Percentiles rank a stretch among this genome's conserved stretches.
These are phyloP conservation scores for Esox lucius DNA, from an alignment of 2,797 vertebrate genomes.

Conservation along the genomic window DNA sequence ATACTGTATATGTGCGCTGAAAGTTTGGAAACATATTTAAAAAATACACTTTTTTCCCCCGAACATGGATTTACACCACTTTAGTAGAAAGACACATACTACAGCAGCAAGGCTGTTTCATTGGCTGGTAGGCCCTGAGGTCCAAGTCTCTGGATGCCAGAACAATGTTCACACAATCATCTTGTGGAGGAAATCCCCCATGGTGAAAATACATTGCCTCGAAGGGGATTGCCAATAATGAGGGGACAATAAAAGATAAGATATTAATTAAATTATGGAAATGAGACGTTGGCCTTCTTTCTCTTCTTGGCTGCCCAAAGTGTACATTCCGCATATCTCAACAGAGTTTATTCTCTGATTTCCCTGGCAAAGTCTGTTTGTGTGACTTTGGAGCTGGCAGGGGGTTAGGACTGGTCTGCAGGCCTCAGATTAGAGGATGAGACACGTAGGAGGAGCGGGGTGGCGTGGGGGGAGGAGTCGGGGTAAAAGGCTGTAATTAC, in stretches of 20 bases:
- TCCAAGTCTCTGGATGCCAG: neutral
- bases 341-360: neutral
- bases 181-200: constrained; percentile 12
- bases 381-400: constrained; percentile 9
- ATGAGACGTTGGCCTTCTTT: constrained; percentile 7
- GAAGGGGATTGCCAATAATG: neutral
- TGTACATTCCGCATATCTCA: neutral
- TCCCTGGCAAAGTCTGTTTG: neutral
- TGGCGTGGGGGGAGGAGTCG: constrained; percentile 10
- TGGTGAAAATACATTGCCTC: neutral
- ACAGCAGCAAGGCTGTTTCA: constrained; percentile 2
- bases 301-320: neutral
- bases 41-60: no score
- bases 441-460: neutral
- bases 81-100: no score
- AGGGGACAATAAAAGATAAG: constrained; percentile 18
- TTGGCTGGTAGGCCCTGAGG: neutral
- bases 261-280: constrained; percentile 46
- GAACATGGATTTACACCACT: no score
- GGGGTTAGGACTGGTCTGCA: constrained; percentile 2
- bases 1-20: no score
- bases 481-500: constrained; percentile 37
- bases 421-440: neutral
- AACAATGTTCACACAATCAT: constrained; percentile 29
- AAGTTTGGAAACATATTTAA: no score